phyloP scores from a whole-genome alignment of 2,888 invertebrate genomes.

The Spisula subtruncata region DNA sequence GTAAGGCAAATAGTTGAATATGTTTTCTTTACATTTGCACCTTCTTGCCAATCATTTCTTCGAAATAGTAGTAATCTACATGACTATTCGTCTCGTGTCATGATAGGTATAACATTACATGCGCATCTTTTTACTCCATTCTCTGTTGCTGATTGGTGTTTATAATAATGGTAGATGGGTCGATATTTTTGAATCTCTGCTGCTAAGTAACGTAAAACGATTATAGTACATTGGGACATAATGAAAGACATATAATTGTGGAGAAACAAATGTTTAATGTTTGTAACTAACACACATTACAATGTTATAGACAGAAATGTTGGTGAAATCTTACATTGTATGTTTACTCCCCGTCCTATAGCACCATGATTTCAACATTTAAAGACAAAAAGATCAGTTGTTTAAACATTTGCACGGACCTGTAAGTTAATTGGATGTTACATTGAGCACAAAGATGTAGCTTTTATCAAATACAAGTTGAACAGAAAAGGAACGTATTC shows the following conservation, averaged over 20 bases:
- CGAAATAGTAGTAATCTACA: no score
- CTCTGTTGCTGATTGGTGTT: neutral
- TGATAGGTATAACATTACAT: no score
- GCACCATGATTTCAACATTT: slow-evolving; percentile 56
- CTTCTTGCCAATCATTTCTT: no score
- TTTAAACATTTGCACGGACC: neutral
- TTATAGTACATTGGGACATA: slow-evolving; percentile 20
- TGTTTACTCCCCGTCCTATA: slow-evolving; percentile 35
- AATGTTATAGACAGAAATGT: slow-evolving; percentile 70
- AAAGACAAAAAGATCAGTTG: slow-evolving; percentile 38
- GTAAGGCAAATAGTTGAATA: no score
- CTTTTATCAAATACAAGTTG: neutral
- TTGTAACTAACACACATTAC: slow-evolving; percentile 71
- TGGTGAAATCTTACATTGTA: slow-evolving; percentile 55
- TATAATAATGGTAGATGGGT: neutral
- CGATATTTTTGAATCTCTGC: slow-evolving; percentile 36
- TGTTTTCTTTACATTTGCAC: no score
- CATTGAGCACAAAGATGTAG: neutral
- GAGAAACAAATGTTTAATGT: slow-evolving; percentile 71
- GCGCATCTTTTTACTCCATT: no score
- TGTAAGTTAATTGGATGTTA: slow-evolving; percentile 18
- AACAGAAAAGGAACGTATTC: neutral
- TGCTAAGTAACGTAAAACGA: slow-evolving; percentile 17
- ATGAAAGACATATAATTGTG: slow-evolving; percentile 50
- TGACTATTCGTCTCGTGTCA: no score